Evolutionary conservation across 2,888 invertebrate species (phyloP).

Genomic region (Clusia tigrina): DNA sequence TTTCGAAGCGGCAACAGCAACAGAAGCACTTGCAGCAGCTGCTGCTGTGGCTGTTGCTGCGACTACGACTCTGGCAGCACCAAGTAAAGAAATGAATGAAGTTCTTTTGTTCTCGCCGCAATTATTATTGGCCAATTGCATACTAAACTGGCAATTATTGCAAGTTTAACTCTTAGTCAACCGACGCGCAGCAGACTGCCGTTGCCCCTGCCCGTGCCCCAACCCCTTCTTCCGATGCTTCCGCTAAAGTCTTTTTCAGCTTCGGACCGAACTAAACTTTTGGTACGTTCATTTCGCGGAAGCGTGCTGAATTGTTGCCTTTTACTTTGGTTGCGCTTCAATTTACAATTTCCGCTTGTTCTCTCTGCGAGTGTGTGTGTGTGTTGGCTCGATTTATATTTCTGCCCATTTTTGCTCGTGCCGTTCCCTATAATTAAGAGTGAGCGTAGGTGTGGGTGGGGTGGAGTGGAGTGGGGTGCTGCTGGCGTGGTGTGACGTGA

Average conservation of each 20-base stretch:
- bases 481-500: neutral
- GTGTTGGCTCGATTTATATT: neutral
- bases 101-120: constrained; percentile 2
- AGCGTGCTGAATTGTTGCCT: neutral
- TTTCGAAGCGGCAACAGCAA: neutral
- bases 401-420: neutral
- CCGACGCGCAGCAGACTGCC: neutral
- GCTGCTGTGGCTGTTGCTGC: neutral
- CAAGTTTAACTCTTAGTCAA: neutral
- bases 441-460: neutral
- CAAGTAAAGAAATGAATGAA: neutral
- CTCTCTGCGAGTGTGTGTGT: neutral
- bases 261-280: no score
- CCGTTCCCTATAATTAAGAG: no score
- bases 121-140: constrained; percentile 21
- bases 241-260: no score
- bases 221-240: neutral
- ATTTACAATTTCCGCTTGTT: constrained; percentile 21
- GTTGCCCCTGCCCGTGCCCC: neutral
- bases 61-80: neutral
- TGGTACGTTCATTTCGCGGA: no score
- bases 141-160: constrained; percentile 3
- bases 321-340: constrained; percentile 16
- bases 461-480: neutral
- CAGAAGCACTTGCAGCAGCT: neutral